Base-by-base conservation (phyloP, 1,140 invertebrate species). In the Caenorhabditis tropicalis region DNA sequence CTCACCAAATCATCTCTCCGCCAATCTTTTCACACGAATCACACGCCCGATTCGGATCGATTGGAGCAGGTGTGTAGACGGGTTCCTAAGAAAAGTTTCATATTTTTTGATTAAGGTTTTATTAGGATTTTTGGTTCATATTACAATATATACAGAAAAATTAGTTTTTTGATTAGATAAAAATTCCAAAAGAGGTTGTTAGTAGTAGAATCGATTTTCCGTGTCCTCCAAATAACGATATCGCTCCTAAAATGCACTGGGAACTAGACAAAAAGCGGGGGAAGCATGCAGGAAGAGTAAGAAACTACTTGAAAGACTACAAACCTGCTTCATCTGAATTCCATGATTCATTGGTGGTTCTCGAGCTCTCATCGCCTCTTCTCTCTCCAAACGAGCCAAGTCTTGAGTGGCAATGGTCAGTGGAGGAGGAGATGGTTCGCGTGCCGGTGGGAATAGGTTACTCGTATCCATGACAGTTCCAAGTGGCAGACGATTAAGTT, bases 401-500 rank as follows among this genome's bases (percentile, higher is more conserved):
- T 84, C 79, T 19, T 56, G n/a, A 2, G 79, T 49, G 10, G 83
- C 49, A n/a, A 84, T 65, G 9, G 21, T 84, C 12, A 85, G 39
- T 9, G 84, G 80, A 15, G 84, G 84, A 15, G 84, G 84, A 24
- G 80, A 82, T 3, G 81, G 31, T 15, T 81, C 79, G 24, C 84
- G 49, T 10, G 7, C n/a, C 1, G 36, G 19, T 9, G 84, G 84
- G 49, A 46, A 85, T 3, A 82, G 49, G 19, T 82, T 33, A 0
- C 21, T 3, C 10, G 51, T 19, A 21, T 85, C 81, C 12, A 85
- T 29, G 16, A 85, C 84, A 1, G 84, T 74, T 3, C 48, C 60
- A 15, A 85, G 70, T n/a, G 84, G 84, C 2, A 85, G 81, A 46
- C 81, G 80, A 65, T 60, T 31, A 15, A 85, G 10, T 21, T 85